Base-by-base conservation (phyloP, 1,140 invertebrate genomes). In the Probaryconus sp. region DNA sequence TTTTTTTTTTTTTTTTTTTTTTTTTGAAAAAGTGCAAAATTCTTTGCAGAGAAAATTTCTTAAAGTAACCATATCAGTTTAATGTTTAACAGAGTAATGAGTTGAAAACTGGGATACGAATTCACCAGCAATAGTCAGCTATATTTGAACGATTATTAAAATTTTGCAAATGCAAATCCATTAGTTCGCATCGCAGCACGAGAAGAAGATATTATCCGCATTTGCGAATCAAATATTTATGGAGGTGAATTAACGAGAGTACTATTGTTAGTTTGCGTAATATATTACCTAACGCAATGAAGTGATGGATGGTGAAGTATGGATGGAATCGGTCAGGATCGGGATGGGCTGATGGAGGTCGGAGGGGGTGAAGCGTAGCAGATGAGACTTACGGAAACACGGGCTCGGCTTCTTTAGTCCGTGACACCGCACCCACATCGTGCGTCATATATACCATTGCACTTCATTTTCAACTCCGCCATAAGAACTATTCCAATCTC, bases 331-430 rank as follows among this genome's bases (percentile, higher is more conserved):
- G 71, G 61, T 78, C 35, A 42, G 53, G 68, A 78, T 76, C 76
- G 72, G 78, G 72, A 56, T 73, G 68, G 78, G 78, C 75, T 64
- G 61, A 74, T 75, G 71, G 76, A 80, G 68, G 76, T 73, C 68
- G 67, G 48, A 63, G 55, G 42, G 55, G 42, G 64, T 55, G 74
- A 70, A 74, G 76, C 80, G 78, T 76, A 60, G 76, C 78, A 80
- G 76, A 80, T 73, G 78, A 65, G 64, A 75, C 72, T 63, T 81
- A 77, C 83, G 81, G 81, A 83, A 84, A 81, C 65, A 72, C 70
- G 78, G 85, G 85, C 78, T 80, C 58, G 85, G 85, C 85, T 73
- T 69, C 78, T 79, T 74, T 61, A 67, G 79, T 63, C 83, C 85
- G 81, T 87, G 81, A 85, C 83, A 82, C 78, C 79, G 77, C 81